Conservation (phyloP, 2,113 vertebrate genomes). For the Mus pahari region DNA sequence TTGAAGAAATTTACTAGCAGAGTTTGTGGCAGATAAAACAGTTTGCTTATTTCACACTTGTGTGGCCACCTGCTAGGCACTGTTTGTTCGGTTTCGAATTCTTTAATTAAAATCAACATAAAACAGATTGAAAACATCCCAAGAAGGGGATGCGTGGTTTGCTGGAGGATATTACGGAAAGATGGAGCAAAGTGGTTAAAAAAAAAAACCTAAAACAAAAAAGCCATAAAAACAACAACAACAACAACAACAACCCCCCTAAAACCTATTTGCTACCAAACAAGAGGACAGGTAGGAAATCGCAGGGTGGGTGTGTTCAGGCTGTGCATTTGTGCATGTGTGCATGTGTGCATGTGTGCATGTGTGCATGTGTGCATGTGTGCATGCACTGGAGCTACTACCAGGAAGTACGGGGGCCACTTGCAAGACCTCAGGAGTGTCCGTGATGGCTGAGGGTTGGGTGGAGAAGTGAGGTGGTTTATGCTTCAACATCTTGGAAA, state of each 20-base stretch:
- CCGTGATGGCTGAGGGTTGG: background rate
- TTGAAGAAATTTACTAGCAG: constrained; percentile 88
- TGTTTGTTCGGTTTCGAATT: constrained; percentile 90
- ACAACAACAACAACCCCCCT: too few relatives aligned
- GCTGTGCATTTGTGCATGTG: accelerated
- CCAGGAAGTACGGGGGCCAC: accelerated
- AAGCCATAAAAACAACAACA: too few relatives aligned
- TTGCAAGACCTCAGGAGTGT: background rate
- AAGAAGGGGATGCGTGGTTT: constrained; percentile 89
- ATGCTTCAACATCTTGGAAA: background rate
- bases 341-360: accelerated
- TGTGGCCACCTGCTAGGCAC: constrained; percentile 90
- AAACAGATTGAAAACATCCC: constrained; percentile 92
- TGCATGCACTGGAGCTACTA: accelerated
- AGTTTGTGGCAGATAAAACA: constrained; percentile 89
- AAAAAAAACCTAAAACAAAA: background rate
- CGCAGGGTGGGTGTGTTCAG: accelerated
- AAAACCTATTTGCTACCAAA: background rate
- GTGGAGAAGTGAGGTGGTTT: background rate
- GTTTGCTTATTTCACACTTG: constrained; percentile 92
- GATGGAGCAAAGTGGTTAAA: constrained; percentile 82
- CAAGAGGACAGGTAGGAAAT: background rate
- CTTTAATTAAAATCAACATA: constrained; percentile 93
- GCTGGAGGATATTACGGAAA: constrained; percentile 88
- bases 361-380: accelerated